Base-by-base conservation (phyloP, 2,113 vertebrate genomes). In the Crypturellus undulatus region DNA sequence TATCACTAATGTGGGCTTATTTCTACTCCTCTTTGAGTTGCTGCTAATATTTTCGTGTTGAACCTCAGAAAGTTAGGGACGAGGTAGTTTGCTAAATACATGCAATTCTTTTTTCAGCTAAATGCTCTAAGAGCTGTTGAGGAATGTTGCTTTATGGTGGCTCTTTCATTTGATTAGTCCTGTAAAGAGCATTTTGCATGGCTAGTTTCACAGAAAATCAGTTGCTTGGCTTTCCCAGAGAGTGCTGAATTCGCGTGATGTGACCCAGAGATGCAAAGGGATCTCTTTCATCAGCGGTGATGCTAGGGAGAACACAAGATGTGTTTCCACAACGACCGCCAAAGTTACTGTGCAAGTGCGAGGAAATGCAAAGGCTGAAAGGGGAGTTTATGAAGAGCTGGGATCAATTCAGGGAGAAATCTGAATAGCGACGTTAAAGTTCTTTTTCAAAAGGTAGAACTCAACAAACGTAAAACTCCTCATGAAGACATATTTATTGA, bases 281-380 rank as follows among this genome's bases (percentile, higher is more conserved):
- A 70, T 91, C 96, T 94, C 95, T 96, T 88, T 95, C 79, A 88
- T 95, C 91, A 79, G 26, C 0, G 2, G 49, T 70, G 89, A 93
- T 94, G 88, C 93, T 86, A 3, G 0, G 82, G 89, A 89, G 87
- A 89, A 67, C 67, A 85, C 59, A 67, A 67, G 84, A 76, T 64
- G 70, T 1, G 92, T 97, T 96, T 96, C 95, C 95, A 59, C 87
- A 96, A 94, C 95, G 94, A 96, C 96, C 87, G 79, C 71, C 9
- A 13, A 49, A 59, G 75, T 83, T 68, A 16, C 20, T 72, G 34
- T 51, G 63, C 42, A 60, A 85, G 63, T 80, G 90, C 76, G 72
- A 79, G 72, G 59, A 93, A 56, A 84, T 59, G 59, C n/a, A 85
- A 80, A 89, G 79, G 70, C 79, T 92, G 83, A 59, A 77, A 92